Evolutionary conservation across 2,113 vertebrate species (phyloP).

Genomic region (Pangasianodon hypophthalmus): DNA sequence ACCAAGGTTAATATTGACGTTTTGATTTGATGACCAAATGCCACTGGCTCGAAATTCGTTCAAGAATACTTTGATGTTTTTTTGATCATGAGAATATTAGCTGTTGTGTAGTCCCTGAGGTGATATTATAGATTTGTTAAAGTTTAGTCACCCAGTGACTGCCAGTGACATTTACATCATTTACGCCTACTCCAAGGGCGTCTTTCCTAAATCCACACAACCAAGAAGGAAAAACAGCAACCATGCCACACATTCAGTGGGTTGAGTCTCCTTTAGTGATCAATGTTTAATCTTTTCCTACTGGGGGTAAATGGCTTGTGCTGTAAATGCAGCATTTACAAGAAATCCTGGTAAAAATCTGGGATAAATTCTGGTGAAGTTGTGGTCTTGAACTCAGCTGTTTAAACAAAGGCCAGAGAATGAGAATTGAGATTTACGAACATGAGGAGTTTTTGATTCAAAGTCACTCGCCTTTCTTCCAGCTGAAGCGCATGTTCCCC

Average conservation of each 20-base stretch:
- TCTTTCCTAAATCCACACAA: background rate
- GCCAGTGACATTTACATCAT: background rate
- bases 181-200: background rate
- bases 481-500: conserved; percentile 94
- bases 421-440: background rate
- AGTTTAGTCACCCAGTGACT: background rate
- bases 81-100: background rate
- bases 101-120: background rate
- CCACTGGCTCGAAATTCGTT: background rate
- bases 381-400: background rate
- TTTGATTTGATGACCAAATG: background rate
- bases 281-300: conserved; percentile 9
- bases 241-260: background rate
- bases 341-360: background rate
- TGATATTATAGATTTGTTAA: background rate
- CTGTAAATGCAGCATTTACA: background rate
- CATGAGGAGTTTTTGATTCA: background rate
- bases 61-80: no score
- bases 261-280: background rate
- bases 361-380: background rate
- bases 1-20: background rate
- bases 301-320: background rate
- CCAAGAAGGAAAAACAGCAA: conserved; percentile 1
- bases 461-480: conserved; percentile 85
- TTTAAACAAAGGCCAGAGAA: background rate